Base-by-base conservation (phyloP, 2,888 invertebrate genomes). In the Synanthedon andrenaeformis region DNA sequence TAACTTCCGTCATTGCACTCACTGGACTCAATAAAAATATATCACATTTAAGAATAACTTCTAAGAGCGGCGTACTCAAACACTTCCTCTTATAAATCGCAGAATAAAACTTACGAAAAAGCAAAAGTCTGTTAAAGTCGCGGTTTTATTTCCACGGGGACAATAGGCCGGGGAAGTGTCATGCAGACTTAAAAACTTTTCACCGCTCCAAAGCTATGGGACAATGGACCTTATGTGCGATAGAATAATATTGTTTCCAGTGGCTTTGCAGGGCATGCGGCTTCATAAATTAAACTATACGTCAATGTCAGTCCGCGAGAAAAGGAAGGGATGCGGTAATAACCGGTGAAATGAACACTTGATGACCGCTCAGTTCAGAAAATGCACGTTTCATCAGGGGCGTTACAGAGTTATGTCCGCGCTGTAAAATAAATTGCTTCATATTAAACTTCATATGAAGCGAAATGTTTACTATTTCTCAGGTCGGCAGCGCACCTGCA, bases 291-390 rank as follows among this genome's bases (percentile, higher is more conserved):
- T 82, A 78, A 76, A 78, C 70, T 69, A 81, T 84, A 73, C 72
- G 75, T 85, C 84, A 81, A 74, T 82, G 84, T 83, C 84, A 72
- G 61, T 58, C 58, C 61, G 62, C 60, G 62, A 65, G 59, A 63
- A 70, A 70, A 68, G 66, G 72, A 73, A 78, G 70, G 70, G 73
- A 72, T 71, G 69, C 69, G 65, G 76, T 77, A 80, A 81, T 81
- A 79, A 80, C 79, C 76, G 79, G 77, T 73, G 75, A 84, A 81
- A 82, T 79, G 75, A 76, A 74, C 76, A 59, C 65, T 74, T 74
- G 78, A 79, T 80, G 79, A 74, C 76, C 76, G 71, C 70, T 76
- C 41, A 13, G 23, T 45, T 41, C 45, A 42, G 23, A 45, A 52
- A 42, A 28, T 45, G 14, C 19, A 49, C 12, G 19, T 49, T 49